phyloP scores from a whole-genome alignment of 2,888 invertebrate species.

The Epinotia bilunana region DNA sequence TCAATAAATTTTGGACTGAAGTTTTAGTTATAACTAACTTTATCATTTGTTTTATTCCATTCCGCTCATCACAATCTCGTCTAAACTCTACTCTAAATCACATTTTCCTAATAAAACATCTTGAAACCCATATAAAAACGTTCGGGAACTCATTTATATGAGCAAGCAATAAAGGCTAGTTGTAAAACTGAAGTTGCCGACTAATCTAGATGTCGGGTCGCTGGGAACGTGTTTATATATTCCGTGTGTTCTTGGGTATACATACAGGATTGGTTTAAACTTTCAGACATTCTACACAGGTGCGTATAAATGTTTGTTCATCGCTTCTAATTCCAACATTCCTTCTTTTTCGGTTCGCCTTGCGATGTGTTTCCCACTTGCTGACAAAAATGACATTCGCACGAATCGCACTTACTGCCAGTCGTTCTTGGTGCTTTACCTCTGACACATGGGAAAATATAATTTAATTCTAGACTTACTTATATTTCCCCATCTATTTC shows the following conservation, averaged over 20 bases:
- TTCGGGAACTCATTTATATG: conserved; percentile 19
- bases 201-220: conserved; percentile 80
- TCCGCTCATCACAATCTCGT: conserved; percentile 13
- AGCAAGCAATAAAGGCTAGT: conserved; percentile 22
- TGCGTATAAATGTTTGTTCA: not conserved
- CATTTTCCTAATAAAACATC: conserved; percentile 25
- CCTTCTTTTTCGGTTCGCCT: too few relatives aligned
- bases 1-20: not conserved
- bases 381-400: too few relatives aligned
- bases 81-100: not conserved
- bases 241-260: not conserved
- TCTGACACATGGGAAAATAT: too few relatives aligned
- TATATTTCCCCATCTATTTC: too few relatives aligned
- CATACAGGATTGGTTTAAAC: conserved; percentile 63
- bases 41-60: not conserved
- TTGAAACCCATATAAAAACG: conserved; percentile 30
- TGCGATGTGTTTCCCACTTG: too few relatives aligned
- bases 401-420: too few relatives aligned
- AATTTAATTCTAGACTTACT: too few relatives aligned
- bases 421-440: too few relatives aligned
- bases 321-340: too few relatives aligned
- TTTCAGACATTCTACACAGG: conserved; percentile 50
- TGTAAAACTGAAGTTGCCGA: conserved; percentile 60
- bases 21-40: not conserved
- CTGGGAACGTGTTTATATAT: conserved; percentile 70